Evolutionary conservation across 2,888 invertebrate species (phyloP), one percentile per base, ranked within the genome.

Genomic region (Leptarthrus brevirostris): DNA sequence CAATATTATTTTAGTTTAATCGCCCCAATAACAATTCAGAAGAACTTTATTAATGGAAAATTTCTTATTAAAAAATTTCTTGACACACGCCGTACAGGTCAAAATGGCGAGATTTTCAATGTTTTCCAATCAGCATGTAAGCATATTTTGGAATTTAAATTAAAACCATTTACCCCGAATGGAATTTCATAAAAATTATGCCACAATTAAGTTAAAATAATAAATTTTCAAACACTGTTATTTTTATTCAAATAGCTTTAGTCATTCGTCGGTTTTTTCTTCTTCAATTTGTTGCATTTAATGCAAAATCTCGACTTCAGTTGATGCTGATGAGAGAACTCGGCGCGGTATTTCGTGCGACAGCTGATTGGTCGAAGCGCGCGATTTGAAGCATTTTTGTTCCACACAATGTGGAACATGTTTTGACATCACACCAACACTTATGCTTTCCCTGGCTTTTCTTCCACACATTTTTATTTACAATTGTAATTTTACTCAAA

Each of bases 291-390:
- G 49, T 44, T 52, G 74, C 66, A 74, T 76, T 76, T 74, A 75
- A 72, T 76, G 74, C 76, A 76, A 76, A 76, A 74, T 56, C 72
- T 30, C 70, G 49, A 74, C 30, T 73, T 56, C 49, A 54, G 73
- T 76, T 77, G 52, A 69, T 8, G 73, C 75, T 74, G 49, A 74
- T 73, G n/a, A 30, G n/a, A 61, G 64, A 66, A 71, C 73, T 77
- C 75, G 74, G 75, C 72, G 75, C 75, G 73, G 73, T 70, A 70
- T 77, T 77, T 80, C 77, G 78, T 73, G 79, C 77, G 79, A 70
- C 77, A 80, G 80, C 80, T 80, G 80, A 78, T 80, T 58, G 73
- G 72, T 70, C 71, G 76, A 76, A 78, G 77, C 81, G 81, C 81
- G 81, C 81, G 81, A 81, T 79, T 81, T n/a, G n/a, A n/a, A n/a